Percentiles rank a stretch among this genome's conserved stretches.
These are phyloP conservation scores for Drosophila kurseongensis DNA, from an alignment of 1,140 invertebrate species.

Conservation along the genomic window DNA sequence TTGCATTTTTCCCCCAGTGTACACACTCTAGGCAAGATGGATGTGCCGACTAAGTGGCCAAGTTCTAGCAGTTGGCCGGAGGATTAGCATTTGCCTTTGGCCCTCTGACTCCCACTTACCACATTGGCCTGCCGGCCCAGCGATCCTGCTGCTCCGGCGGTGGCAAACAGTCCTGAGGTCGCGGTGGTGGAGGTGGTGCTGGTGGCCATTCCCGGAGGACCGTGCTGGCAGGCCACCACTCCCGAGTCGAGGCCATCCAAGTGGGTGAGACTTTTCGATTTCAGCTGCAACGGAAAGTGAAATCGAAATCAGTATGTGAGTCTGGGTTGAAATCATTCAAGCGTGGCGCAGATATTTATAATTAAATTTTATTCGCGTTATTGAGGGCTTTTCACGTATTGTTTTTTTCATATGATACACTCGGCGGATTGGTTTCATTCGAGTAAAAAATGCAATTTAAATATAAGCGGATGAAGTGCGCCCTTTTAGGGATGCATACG, in stretches of 20 bases:
- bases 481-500: constrained; percentile 1
- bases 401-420: constrained; percentile 29
- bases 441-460: constrained; percentile 43
- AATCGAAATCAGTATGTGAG: constrained; percentile 43
- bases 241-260: constrained; percentile 80
- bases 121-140: constrained; percentile 51
- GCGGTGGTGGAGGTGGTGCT: constrained; percentile 17
- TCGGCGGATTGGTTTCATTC: constrained; percentile 2
- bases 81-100: constrained; percentile 24
- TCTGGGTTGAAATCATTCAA: constrained; percentile 38
- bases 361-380: constrained; percentile 55
- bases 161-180: constrained; percentile 16
- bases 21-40: constrained; percentile 29
- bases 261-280: constrained; percentile 84
- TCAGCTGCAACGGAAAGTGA: constrained; percentile 70
- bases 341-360: constrained; percentile 52
- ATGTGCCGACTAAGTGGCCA: constrained; percentile 45
- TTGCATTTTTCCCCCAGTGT: constrained; percentile 12
- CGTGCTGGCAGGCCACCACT: constrained; percentile 71
- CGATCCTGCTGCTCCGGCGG: constrained; percentile 28
- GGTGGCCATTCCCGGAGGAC: constrained; percentile 27
- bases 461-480: constrained; percentile 18
- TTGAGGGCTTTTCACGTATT: constrained; percentile 31
- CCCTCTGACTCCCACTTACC: constrained; percentile 43
- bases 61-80: constrained; percentile 28